Percentiles rank a stretch among this genome's conserved stretches.
These are phyloP conservation scores for Dasyurus viverrinus DNA, from an alignment of 2,113 vertebrate genomes.

Conservation along the genomic window DNA sequence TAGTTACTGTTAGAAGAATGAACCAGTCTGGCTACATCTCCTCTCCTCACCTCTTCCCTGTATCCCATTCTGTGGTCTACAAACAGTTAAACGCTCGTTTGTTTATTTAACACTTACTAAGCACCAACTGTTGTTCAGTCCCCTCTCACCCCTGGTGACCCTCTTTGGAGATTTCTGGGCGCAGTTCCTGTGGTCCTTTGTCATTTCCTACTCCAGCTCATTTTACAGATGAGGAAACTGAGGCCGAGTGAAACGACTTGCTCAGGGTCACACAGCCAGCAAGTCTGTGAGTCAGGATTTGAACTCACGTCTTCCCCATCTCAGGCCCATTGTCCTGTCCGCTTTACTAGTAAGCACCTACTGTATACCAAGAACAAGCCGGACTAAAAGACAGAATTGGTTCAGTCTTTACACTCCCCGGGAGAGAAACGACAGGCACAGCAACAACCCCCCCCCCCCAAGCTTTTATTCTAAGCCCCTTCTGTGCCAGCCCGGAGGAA, in stretches of 20 bases:
- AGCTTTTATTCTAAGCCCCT: too few relatives aligned
- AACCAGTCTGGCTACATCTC: too few relatives aligned
- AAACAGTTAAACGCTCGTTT: background rate
- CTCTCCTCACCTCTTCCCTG: background rate
- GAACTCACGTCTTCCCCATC: background rate
- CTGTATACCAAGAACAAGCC: background rate
- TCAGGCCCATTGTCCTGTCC: background rate
- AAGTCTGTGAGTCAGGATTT: background rate
- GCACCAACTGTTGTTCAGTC: background rate
- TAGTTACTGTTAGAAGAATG: background rate
- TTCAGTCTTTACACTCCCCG: background rate
- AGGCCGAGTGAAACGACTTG: too few relatives aligned
- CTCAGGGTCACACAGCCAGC: too few relatives aligned
- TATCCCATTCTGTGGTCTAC: background rate
- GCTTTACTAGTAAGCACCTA: background rate
- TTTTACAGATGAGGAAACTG: too few relatives aligned
- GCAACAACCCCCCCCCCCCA: rapidly evolving
- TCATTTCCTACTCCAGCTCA: too few relatives aligned
- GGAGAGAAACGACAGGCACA: background rate
- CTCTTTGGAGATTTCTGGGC: background rate
- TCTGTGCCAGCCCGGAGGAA: background rate
- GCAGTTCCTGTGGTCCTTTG: too few relatives aligned
- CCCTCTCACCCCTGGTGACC: background rate
- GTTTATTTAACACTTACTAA: background rate
- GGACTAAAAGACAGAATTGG: background rate